These are phyloP conservation scores for Trichogramma evanescens DNA, from an alignment of 2,888 invertebrate genomes.

Conservation along the genomic window DNA sequence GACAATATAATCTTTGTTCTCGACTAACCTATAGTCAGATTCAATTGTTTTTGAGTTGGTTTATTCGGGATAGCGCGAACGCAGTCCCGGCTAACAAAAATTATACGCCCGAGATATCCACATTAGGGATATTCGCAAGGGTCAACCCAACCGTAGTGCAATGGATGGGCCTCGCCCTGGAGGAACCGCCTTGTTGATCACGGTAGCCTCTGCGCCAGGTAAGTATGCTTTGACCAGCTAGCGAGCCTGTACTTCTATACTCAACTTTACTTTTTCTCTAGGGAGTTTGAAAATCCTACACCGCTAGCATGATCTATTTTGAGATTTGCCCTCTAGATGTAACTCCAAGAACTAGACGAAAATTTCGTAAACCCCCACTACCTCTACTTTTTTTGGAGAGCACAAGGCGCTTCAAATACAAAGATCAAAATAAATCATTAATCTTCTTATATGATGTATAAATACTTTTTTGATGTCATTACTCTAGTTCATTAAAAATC, in stretches of 20 bases:
- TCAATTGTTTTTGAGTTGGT: constrained; percentile 10
- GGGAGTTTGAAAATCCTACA: neutral
- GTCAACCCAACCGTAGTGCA: constrained; percentile 55
- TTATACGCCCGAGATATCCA: constrained; percentile 50
- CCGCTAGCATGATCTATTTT: no score
- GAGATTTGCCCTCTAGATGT: no score
- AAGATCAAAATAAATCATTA: no score
- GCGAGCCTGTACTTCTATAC: constrained; percentile 17
- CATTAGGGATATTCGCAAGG: constrained; percentile 51
- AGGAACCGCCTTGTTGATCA: constrained; percentile 50
- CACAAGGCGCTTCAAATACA: no score
- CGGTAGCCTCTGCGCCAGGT: constrained; percentile 55
- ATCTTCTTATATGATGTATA: no score
- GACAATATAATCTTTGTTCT: neutral
- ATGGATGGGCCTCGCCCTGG: constrained; percentile 52
- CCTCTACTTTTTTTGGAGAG: no score
- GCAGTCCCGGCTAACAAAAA: constrained; percentile 45
- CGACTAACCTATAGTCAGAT: neutral
- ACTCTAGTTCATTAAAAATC: no score
- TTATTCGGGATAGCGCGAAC: constrained; percentile 45
- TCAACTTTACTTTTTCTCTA: neutral
- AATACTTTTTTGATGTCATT: no score
- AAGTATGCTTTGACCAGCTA: constrained; percentile 42
- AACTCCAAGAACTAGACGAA: no score
- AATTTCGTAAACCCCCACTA: no score